Base-by-base conservation (phyloP, 2,797 vertebrate species). In the Anguilla pacifica region DNA sequence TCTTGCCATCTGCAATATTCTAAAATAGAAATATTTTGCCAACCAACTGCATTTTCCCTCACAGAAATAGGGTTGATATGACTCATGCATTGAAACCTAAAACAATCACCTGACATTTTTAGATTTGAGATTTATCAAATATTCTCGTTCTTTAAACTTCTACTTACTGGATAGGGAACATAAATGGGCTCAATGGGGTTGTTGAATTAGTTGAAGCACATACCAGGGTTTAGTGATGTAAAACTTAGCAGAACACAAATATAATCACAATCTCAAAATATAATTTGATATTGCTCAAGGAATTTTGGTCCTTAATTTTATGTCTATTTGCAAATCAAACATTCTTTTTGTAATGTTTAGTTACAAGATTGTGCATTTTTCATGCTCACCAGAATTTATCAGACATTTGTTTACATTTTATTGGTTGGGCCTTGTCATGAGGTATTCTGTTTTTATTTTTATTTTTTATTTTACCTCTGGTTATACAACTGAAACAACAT, bases 401-500 rank as follows among this genome's bases (percentile, higher is more conserved):
- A 6, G 39, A 77, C 79, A 49, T 82, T 82, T 82, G 1, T 82
- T 82, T 49, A 82, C 79, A 49, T n/a, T 49, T 49, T 51, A 49
- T n/a, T 82, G 17, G 11, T 2, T 7, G 6, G 79, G 22, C 46
- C 43, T 25, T 79, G 39, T 22, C 11, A 79, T 35, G 2, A 35
- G 49, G 46, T 3, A 3, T n/a, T 82, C 46, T 82, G 46, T n/a
- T 82, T 82, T 82, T 82, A 46, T 82, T 82, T 51, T 43, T 22
- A 22, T 19, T 79, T 79, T 70, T 43, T 19, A 4, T 7, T 46
- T n/a, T 11, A 51, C 79, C 79, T 49, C 22, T 25, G 55, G 55
- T 84, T 35, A 84, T 57, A 59, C 83, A 84, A 59, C 83, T 31
- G 19, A 64, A 82, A 79, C 59, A 79, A 82, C 85, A 82, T 83